These are phyloP conservation scores for Gibbula magus DNA, from an alignment of 2,888 invertebrate genomes.

Conservation along the genomic window DNA sequence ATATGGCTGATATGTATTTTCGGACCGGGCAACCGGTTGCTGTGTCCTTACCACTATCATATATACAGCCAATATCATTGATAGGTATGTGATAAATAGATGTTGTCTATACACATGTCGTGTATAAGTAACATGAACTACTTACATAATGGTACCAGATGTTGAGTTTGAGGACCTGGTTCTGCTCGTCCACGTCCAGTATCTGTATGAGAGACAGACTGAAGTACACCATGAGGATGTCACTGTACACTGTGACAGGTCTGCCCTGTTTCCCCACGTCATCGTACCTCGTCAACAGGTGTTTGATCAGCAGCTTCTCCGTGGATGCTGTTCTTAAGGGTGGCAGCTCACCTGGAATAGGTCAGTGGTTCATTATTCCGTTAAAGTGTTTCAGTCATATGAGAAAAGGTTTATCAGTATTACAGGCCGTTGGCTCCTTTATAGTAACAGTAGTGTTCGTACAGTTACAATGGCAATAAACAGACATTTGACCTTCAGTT, in stretches of 20 bases:
- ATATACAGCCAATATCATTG: too few species aligned
- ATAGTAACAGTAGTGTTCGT: too few species aligned
- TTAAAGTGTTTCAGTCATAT: too few species aligned
- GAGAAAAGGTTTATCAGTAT: too few species aligned
- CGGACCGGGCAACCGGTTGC: neutral
- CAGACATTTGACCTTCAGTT: too few species aligned
- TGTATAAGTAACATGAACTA: constrained; percentile 13
- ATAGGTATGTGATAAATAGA: too few species aligned
- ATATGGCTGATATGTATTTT: too few species aligned
- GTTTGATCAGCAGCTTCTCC: constrained; percentile 70
- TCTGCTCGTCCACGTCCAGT: constrained; percentile 67
- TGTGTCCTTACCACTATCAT: neutral
- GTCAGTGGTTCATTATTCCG: neutral
- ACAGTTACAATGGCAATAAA: too few species aligned
- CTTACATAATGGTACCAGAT: constrained; percentile 70
- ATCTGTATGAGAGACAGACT: constrained; percentile 67
- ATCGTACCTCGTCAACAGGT: constrained; percentile 61
- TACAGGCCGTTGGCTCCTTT: too few species aligned
- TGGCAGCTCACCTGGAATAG: neutral
- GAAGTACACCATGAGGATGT: constrained; percentile 62
- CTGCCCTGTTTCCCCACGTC: constrained; percentile 57
- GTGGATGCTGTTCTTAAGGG: constrained; percentile 44
- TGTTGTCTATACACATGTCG: neutral
- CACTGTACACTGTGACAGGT: constrained; percentile 61
- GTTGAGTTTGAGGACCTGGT: constrained; percentile 66